A percentile compares a stretch with the other conserved stretches of the same genome.
These are phyloP conservation scores for Macrosoma leucophasiata DNA, from an alignment of 2,888 invertebrate genomes.

Conservation along the genomic window DNA sequence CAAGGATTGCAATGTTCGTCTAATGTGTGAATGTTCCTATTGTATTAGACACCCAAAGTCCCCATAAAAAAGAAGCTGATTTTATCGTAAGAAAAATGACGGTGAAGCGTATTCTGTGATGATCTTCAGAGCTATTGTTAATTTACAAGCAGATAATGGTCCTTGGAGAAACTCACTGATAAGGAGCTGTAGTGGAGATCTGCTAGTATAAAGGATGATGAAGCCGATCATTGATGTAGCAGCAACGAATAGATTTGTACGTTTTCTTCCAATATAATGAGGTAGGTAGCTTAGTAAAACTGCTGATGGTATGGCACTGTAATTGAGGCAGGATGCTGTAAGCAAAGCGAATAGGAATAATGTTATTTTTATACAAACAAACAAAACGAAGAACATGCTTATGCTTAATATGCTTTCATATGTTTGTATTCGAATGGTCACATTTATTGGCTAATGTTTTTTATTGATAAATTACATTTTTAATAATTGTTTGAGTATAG, in stretches of 20 bases:
- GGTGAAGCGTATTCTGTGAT: too few species aligned
- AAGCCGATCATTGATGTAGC: slow-evolving; percentile 4
- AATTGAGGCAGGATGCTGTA: too few species aligned
- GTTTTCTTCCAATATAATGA: slow-evolving; percentile 5
- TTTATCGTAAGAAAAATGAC: slow-evolving; percentile 14
- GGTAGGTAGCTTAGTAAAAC: not conserved
- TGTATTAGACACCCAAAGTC: slow-evolving; percentile 11
- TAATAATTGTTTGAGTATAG: too few species aligned
- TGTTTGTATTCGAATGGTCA: too few species aligned
- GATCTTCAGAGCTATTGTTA: slow-evolving; percentile 2
- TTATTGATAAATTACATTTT: too few species aligned
- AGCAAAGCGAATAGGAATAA: not conserved
- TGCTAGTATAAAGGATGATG: slow-evolving; percentile 3
- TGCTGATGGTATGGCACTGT: slow-evolving; percentile 4
- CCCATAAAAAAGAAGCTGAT: slow-evolving; percentile 11
- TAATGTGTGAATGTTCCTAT: slow-evolving; percentile 13
- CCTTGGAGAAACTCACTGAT: slow-evolving; percentile 6
- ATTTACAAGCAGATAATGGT: slow-evolving; percentile 3
- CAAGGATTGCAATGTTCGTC: slow-evolving; percentile 9
- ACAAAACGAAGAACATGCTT: too few species aligned
- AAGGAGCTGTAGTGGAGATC: slow-evolving; percentile 1
- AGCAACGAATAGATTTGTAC: slow-evolving; percentile 1
- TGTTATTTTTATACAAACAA: too few species aligned
- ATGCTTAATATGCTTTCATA: too few species aligned
- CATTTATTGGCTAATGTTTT: too few species aligned